phyloP scores from a whole-genome alignment of 2,113 vertebrate species.

The Rhombomys opimus region DNA sequence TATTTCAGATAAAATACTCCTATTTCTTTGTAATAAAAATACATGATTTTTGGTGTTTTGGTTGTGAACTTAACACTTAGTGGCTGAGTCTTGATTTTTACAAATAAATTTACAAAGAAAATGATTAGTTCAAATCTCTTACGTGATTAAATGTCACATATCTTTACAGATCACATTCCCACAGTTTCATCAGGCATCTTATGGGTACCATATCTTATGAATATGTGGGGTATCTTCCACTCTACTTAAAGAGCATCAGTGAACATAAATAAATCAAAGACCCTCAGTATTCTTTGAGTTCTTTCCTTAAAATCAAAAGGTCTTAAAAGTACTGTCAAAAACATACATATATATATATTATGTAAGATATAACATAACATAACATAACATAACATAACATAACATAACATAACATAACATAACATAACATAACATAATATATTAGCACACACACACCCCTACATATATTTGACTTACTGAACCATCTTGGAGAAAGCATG shows the following conservation, averaged over 20 bases:
- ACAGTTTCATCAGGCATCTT: constrained; percentile 11
- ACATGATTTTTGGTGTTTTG: background rate
- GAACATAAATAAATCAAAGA: constrained; percentile 58
- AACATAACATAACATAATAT: too few species aligned
- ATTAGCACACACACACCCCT: too few species aligned
- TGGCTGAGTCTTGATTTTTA: background rate
- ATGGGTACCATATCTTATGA: background rate
- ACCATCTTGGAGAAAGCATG: background rate
- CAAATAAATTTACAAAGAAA: constrained; percentile 19
- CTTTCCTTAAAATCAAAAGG: constrained; percentile 42
- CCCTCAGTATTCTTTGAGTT: constrained; percentile 40
- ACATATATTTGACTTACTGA: background rate
- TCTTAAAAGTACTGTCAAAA: constrained; percentile 35
- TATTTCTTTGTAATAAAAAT: constrained; percentile 18
- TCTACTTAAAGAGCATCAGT: constrained; percentile 35
- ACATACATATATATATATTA: background rate
- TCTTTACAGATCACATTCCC: background rate
- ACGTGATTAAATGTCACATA: background rate
- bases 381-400: too few species aligned
- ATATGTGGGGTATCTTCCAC: background rate
- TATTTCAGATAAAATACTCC: background rate
- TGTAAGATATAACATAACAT: too few species aligned
- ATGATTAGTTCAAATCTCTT: background rate
- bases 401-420: too few species aligned
- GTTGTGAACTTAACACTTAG: background rate